Base-by-base conservation (phyloP, 2,888 invertebrate genomes). In the Phytoseiulus persimilis region DNA sequence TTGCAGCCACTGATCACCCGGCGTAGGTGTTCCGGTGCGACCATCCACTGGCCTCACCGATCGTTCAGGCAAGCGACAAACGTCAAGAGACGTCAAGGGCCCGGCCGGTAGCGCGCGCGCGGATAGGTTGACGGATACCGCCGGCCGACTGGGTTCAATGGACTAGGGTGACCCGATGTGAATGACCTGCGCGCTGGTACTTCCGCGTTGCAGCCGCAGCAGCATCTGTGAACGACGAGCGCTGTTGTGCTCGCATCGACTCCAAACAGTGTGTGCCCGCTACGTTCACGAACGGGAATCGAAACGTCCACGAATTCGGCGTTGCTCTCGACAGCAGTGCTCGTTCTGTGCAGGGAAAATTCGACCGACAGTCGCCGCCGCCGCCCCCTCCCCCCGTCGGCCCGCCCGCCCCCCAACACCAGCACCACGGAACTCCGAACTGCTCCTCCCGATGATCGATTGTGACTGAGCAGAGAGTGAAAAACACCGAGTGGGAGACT, bases 111-210 rank as follows among this genome's bases (percentile, higher is more conserved):
- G 65, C 65, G 65, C 65, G 65, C 65, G 65, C 65, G 65, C 65
- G 65, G 18, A 65, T 2, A 65, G 23, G 65, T 65, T 65, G 65
- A 65, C 65, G 65, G 87, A 33, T 45, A 45, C 87, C 87, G 87
- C 87, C 84, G 84, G 32, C 31, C 39, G 32, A 31, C 87, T 33
- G 87, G 87, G 87, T 87, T 87, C 87, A 87, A 87, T 87, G 87
- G 87, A 87, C 87, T 32, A 39, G 87, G 87, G 87, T 87, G 87
- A 87, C 87, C 87, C 33, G 87, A 87, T 87, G 87, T 87, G 87
- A 87, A 87, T 87, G 87, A 87, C 87, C 87, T 87, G 87, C 87
- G 87, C 45, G 33, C 87, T 87, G n/a, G 87, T 45, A 87, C 87
- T 87, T 87, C 87, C 87, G 87, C 87, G 87, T 87, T 87, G 87